These are phyloP conservation scores for Pseudococcus viburni DNA, from an alignment of 2,888 invertebrate genomes.

Conservation along the genomic window DNA sequence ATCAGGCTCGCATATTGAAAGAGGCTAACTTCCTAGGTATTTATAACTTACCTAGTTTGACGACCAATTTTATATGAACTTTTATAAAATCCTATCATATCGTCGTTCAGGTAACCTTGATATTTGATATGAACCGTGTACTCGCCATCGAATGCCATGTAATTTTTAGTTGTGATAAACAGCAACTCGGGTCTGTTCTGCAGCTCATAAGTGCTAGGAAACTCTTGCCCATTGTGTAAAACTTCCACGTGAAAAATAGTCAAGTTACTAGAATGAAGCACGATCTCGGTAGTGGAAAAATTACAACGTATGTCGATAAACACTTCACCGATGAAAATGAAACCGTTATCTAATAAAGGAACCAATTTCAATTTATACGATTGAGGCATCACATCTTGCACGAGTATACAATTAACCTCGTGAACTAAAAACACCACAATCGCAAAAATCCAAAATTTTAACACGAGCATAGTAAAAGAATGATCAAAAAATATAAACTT, in stretches of 20 bases:
- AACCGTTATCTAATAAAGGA: constrained; percentile 51
- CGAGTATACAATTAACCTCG: background rate
- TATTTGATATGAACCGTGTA: constrained; percentile 65
- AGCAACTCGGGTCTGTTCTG: background rate
- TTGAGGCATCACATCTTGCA: background rate
- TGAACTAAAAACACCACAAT: background rate
- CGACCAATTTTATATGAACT: constrained; percentile 64
- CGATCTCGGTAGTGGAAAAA: constrained; percentile 6
- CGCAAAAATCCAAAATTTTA: constrained; percentile 1
- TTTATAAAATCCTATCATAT: constrained; percentile 67
- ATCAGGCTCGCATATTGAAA: background rate
- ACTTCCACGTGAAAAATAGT: background rate
- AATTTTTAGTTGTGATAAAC: background rate
- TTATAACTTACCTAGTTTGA: constrained; percentile 52
- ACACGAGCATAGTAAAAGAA: constrained; percentile 2
- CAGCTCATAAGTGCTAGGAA: background rate
- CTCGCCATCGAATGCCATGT: background rate
- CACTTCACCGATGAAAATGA: constrained; percentile 52
- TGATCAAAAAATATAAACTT: background rate
- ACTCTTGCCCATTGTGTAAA: constrained; percentile 3
- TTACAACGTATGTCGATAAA: background rate
- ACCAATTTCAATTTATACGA: constrained; percentile 52
- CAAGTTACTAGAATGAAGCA: constrained; percentile 13
- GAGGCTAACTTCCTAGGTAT: background rate
- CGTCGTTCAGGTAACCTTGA: constrained; percentile 61